phyloP scores from a whole-genome alignment of 2,113 vertebrate species.

The Oophaga pumilio region DNA sequence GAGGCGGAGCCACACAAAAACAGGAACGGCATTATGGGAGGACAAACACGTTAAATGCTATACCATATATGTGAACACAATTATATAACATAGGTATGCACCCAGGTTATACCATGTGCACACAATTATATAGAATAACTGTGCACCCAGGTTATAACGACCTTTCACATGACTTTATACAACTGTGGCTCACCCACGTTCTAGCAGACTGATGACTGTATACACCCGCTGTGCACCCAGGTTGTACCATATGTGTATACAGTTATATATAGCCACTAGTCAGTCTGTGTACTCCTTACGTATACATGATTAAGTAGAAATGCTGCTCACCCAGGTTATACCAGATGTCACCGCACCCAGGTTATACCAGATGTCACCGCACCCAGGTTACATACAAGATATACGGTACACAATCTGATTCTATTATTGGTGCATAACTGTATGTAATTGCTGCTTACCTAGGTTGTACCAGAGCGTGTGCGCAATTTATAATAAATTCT shows the following conservation, averaged over 20 bases:
- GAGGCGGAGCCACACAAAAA: background rate
- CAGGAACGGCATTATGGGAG: background rate
- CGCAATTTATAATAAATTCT: no score
- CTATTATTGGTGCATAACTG: background rate
- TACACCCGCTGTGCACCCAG: background rate
- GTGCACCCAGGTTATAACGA: no score
- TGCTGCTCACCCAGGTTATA: background rate
- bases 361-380: background rate
- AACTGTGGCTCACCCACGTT: background rate
- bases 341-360: background rate
- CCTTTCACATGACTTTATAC: background rate
- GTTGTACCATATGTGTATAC: background rate
- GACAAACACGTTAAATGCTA: no score
- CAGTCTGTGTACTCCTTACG: background rate
- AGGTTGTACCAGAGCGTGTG: background rate
- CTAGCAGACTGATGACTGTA: background rate
- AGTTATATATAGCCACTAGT: background rate
- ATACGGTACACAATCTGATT: no score
- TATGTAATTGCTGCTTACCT: background rate
- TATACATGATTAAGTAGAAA: background rate
- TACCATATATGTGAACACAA: no score
- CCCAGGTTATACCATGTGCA: no score
- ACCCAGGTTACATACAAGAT: no score
- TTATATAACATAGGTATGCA: no score
- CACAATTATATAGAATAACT: no score